Base-by-base conservation (phyloP, 1,140 invertebrate genomes). In the Drosophila sechellia region DNA sequence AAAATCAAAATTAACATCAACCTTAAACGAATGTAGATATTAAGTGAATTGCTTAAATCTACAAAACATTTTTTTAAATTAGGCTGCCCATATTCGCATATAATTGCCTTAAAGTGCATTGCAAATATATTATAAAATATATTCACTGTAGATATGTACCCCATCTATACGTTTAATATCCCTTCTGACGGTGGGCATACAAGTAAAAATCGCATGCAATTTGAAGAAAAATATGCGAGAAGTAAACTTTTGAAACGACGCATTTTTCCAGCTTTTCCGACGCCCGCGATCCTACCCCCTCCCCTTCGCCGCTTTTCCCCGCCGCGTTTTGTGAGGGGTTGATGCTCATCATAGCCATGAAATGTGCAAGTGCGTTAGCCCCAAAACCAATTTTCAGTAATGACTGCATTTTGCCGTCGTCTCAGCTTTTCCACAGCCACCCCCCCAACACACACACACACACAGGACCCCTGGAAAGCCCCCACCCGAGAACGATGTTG, bases 361-460 rank as follows among this genome's bases (percentile, higher is more conserved):
- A 85, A 81, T 85, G 81, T 86, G 83, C 83, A 89, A 89, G 84
- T 89, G 84, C 84, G 84, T 89, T 89, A 89, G 84, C 84, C 84
- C 84, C 84, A 89, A 89, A 89, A 89, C 84, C 84, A 89, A 89
- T 89, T 89, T 89, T 89, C 84, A 87, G 84, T 89, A 89, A 89
- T 89, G 84, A 89, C 84, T 89, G 83, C 83, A 86, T 86, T 86
- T 86, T 87, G 84, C 77, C 84, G 84, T 89, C 74, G 54, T 78
- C 65, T 56, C 71, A 57, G 68, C 68, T 71, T 56, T 61, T 46
- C n/a, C 31, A 34, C 27, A 39, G 39, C 31, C 31, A 40, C n/a
- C 20, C 25, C 31, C 48, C 11, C 5, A 35, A 8, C 25, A 8
- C 31, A 8, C 4, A 22, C 45, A 8, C 25, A 8, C 31, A 4